phyloP scores from a whole-genome alignment of 92 coral and sea anemone species.

The Zoanthus sansibaricus region DNA sequence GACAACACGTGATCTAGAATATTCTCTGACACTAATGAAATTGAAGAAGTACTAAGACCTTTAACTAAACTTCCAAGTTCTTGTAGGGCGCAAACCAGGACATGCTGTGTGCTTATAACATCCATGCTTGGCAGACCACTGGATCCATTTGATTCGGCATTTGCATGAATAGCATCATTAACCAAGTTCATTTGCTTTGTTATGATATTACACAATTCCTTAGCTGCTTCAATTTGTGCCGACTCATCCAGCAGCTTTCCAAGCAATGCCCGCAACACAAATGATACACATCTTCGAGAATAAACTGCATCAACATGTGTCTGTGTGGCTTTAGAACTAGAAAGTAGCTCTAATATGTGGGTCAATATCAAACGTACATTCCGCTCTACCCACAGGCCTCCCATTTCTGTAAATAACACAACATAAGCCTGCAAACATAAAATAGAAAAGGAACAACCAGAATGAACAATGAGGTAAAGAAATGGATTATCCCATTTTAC shows the following conservation, averaged over 20 bases:
- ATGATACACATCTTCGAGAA: constrained; percentile 94
- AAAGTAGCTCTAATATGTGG: constrained; percentile 91
- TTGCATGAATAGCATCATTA: constrained; percentile 73
- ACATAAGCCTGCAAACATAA: constrained; percentile 82
- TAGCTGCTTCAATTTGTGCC: constrained; percentile 97
- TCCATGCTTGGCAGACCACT: constrained; percentile 81
- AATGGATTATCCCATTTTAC: too few relatives aligned
- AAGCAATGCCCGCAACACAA: constrained; percentile 87
- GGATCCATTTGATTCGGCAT: constrained; percentile 59
- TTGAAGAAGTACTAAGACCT: constrained; percentile 91
- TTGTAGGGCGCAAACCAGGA: constrained; percentile 93
- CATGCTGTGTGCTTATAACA: constrained; percentile 93
- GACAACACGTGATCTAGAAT: constrained; percentile 89
- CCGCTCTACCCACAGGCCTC: constrained; percentile 94
- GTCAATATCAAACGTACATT: constrained; percentile 86
- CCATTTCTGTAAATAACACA: constrained; percentile 93
- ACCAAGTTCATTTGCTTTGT: constrained; percentile 93
- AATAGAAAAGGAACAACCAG: neutral
- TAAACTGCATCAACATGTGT: constrained; percentile 99
- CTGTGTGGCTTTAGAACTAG: constrained; percentile 95
- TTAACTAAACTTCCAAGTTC: constrained; percentile 94
- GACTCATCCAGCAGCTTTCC: constrained; percentile 95
- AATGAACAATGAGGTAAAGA: neutral
- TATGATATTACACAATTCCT: constrained; percentile 84
- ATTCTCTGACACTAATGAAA: constrained; percentile 85